Base-by-base conservation (phyloP, 23 tunicate species). In the Ascidia mentula region DNA sequence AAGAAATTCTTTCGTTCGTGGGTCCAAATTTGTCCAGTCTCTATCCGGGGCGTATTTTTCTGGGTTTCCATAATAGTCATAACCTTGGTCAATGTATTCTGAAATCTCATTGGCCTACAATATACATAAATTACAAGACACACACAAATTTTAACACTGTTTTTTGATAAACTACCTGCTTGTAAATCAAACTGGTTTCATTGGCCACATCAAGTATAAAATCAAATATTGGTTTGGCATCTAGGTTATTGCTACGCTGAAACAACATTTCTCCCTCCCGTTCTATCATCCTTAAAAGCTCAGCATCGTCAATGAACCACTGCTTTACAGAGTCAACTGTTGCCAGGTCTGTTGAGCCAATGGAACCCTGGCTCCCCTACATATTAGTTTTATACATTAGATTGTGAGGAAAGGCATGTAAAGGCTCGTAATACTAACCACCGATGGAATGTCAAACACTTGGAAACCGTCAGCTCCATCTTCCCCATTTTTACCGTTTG, bases 191-290 rank as follows among this genome's bases (percentile, higher is more conserved):
- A 1, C 77, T 38, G 7, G 24, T 72, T 71, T 40, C 69, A 34
- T 38, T 32, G 2, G 85, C 71, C n/a, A 81, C 77, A 1, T 77
- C 70, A 3, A 81, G 69, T n/a, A 81, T 37, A 36, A 81, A 81
- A 61, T 71, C 71, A 32, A 81, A 81, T 32, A 72, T 65, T 2
- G 38, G 69, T 22, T 24, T 32, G 8, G 85, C 85, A 40, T 37
- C 85, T 30, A 38, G 61, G 77, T 81, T 81, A 77, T 81, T 77
- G 77, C 71, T 81, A 30, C 85, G 42, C 69, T 81, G 85, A 69
- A 81, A 81, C 31, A 81, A 38, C 39, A 75, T 69, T 40, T 81
- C 85, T 38, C 77, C 85, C 69, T 81, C 60, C 20, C 85, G 60
- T 8, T 65, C 65, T 1, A 81, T 81, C 36, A 81, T 37, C 7